Base-by-base conservation (phyloP, 1,140 invertebrate species). In the Drosophila suzukii region DNA sequence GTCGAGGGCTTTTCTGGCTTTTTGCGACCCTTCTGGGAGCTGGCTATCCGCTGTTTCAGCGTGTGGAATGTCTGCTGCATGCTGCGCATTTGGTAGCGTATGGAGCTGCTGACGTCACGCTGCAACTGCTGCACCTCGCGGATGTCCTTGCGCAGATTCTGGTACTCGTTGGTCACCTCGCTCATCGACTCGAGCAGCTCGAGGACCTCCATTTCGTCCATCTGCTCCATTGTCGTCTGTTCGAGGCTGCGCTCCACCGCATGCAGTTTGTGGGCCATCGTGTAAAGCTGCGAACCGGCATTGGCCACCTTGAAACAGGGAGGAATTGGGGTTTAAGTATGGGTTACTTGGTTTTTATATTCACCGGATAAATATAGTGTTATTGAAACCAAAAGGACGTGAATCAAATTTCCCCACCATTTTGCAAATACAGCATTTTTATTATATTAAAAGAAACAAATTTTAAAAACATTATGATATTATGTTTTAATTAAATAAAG, bases 161-260 rank as follows among this genome's bases (percentile, higher is more conserved):
- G 93, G 78, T 94, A 94, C 79, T 94, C 94, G 81, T 94, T 83
- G 92, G 80, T 94, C 20, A 94, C 94, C 89, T 94, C 93, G 49
- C 93, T 94, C 68, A 94, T 93, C 41, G 94, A 93, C 71, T 93
- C 93, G 41, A 94, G 83, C 51, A 94, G 90, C 76, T 93, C 93
- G 71, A 94, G 85, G 10, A 94, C 93, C 68, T 94, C 94, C 65
- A 94, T 92, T 24, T 92, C 91, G 60, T 92, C 91, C 67, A 92
- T 90, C 55, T 92, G 80, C 70, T 89, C 84, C 84, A 89, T 89
- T 3, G 85, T 66, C 10, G 84, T 89, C 50, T 88, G 83, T 24
- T 91, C 91, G 58, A 92, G 30, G 60, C 83, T 89, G 24, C 86
- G 90, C 71, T 92, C 91, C 53, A 92, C 91, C 36, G 85, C 91